A percentile compares a stretch with the other conserved stretches of the same genome.
Conservation (phyloP, 2,888 invertebrate species). For the Macrosoma leucophasiata region DNA sequence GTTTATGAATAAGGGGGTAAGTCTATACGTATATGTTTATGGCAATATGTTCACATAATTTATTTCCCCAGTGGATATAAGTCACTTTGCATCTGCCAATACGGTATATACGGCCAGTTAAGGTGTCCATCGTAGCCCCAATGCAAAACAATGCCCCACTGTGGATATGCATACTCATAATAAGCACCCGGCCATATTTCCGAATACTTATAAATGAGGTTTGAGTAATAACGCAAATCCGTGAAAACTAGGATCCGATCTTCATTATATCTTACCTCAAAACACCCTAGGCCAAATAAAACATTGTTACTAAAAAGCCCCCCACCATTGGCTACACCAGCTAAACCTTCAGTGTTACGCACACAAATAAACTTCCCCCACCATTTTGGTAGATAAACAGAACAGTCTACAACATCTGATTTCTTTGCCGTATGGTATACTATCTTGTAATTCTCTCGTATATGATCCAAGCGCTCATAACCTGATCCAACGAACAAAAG, state of each 20-base stretch:
- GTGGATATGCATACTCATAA: slow-evolving; percentile 51
- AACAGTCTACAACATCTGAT: slow-evolving; percentile 34
- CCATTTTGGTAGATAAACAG: slow-evolving; percentile 42
- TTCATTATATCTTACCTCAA: slow-evolving; percentile 50
- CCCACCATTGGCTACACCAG: slow-evolving; percentile 44
- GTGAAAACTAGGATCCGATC: slow-evolving; percentile 45
- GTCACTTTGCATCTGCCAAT: slow-evolving; percentile 14
- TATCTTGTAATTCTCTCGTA: slow-evolving; percentile 45
- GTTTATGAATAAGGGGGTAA: too few relatives aligned
- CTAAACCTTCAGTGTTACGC: slow-evolving; percentile 24
- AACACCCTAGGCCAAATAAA: slow-evolving; percentile 40
- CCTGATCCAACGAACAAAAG: slow-evolving; percentile 39
- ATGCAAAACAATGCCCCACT: slow-evolving; percentile 30
- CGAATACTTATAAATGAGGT: slow-evolving; percentile 27
- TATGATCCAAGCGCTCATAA: slow-evolving; percentile 33
- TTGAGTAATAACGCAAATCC: slow-evolving; percentile 42
- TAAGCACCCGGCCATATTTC: slow-evolving; percentile 33
- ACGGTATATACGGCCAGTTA: slow-evolving; percentile 20
- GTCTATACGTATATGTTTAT: too few relatives aligned
- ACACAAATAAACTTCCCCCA: slow-evolving; percentile 55
- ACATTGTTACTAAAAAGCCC: slow-evolving; percentile 23
- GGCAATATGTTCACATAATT: too few relatives aligned
- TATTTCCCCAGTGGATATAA: slow-evolving; percentile 23
- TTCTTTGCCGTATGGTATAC: slow-evolving; percentile 18
- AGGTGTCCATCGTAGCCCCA: slow-evolving; percentile 12